A percentile compares a stretch with the other conserved stretches of the same genome.
These are phyloP conservation scores for Malurus melanocephalus DNA, from an alignment of 2,113 vertebrate genomes.

Conservation along the genomic window DNA sequence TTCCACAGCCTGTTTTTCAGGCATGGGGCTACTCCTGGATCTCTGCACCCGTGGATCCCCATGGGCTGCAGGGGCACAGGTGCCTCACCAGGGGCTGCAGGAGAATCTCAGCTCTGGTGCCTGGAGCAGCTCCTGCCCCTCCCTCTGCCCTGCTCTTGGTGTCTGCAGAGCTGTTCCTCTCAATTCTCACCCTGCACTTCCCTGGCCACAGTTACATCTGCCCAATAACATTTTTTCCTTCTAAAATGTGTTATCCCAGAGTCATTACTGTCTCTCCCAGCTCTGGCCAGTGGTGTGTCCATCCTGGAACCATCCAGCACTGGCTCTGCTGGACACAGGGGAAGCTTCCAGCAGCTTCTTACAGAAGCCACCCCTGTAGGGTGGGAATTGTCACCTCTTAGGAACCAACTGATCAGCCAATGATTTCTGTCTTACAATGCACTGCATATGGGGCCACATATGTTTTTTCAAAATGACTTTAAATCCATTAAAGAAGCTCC, in stretches of 20 bases:
- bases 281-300: not conserved
- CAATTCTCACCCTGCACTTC: fast-evolving
- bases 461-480: not conserved
- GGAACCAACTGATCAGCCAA: not conserved
- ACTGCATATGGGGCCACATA: fast-evolving
- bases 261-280: not conserved
- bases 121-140: not conserved
- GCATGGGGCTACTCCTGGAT: not conserved
- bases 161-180: not conserved
- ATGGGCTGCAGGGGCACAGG: not conserved
- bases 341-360: not conserved
- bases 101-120: not conserved
- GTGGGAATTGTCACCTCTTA: not conserved
- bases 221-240: not conserved
- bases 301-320: not conserved
- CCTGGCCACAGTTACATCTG: not conserved
- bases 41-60: fast-evolving
- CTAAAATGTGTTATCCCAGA: not conserved
- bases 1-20: not conserved
- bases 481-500: too few species aligned
- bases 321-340: not conserved
- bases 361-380: not conserved
- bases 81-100: not conserved
- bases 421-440: fast-evolving
- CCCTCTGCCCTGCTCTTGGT: not conserved